Evolutionary conservation across 2,888 invertebrate genomes (phyloP).

Genomic region (Osedax frankpressi): DNA sequence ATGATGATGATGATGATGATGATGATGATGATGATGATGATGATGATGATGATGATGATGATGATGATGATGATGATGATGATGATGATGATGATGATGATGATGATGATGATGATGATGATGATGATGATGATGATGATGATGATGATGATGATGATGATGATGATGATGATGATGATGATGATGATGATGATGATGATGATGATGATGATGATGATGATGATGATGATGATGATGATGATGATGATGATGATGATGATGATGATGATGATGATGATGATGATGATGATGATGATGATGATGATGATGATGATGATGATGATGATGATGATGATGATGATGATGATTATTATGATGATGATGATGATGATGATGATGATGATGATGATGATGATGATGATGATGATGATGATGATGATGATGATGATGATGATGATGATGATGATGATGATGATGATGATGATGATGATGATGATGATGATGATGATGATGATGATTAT

Average conservation of each 20-base stretch:
- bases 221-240: background rate
- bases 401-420: too few relatives aligned
- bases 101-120: slow-evolving; percentile 22
- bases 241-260: background rate
- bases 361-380: too few relatives aligned
- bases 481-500: too few relatives aligned
- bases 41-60: slow-evolving; percentile 16
- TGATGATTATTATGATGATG: background rate
- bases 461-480: background rate
- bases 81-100: slow-evolving; percentile 23
- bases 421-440: background rate
- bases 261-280: background rate
- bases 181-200: background rate
- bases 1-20: background rate
- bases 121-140: background rate
- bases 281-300: background rate
- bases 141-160: background rate
- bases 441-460: background rate
- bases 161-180: background rate
- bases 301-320: background rate
- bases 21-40: background rate
- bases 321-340: background rate
- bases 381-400: too few relatives aligned
- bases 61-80: slow-evolving; percentile 21
- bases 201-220: background rate